Base-by-base conservation (phyloP, 2,113 vertebrate species). In the Panurus biarmicus region DNA sequence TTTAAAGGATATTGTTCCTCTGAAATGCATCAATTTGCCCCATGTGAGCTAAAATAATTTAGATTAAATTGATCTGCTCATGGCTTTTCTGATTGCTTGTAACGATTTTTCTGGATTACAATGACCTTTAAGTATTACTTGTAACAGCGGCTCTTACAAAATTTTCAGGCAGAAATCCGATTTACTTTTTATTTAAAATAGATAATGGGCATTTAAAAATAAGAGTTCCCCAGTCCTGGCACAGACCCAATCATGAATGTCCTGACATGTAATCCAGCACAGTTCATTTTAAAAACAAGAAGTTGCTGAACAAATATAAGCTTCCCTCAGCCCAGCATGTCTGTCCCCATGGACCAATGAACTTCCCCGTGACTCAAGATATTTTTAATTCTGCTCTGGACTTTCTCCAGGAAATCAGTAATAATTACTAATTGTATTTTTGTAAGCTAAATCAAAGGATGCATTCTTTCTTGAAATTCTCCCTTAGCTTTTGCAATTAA, bases 341-440 rank as follows among this genome's bases (percentile, higher is more conserved):
- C 79, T 94, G 65, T 83, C 91, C 92, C 88, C 3, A 14, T 11
- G 29, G 97, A 98, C 98, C 98, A 98, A 97, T 98, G 97, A 98
- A 98, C 97, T 98, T 97, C 95, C 96, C 97, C 96, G 96, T 96
- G 83, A 97, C 97, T 98, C 78, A 81, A 97, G 98, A 97, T 97
- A 97, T 97, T 98, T 98, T 97, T 97, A 97, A 98, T 98, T 97
- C 93, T 97, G 98, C 97, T 99, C 99, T 99, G 99, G 99, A 98
- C 98, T 99, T 98, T 98, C 97, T 99, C 98, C 98, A 99, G 98
- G 98, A 99, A 99, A 98, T 98, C 97, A 95, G 98, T 98, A 98
- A 98, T 98, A 99, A 98, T 98, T 97, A 98, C 98, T 99, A 99
- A 99, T 99, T 99, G 98, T 99, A 99, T 99, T 98, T 98, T 99